A percentile compares a stretch with the other conserved stretches of the same genome.
Evolutionary conservation across 2,113 vertebrate species (phyloP).

Genomic region (Amphiprion percula): DNA sequence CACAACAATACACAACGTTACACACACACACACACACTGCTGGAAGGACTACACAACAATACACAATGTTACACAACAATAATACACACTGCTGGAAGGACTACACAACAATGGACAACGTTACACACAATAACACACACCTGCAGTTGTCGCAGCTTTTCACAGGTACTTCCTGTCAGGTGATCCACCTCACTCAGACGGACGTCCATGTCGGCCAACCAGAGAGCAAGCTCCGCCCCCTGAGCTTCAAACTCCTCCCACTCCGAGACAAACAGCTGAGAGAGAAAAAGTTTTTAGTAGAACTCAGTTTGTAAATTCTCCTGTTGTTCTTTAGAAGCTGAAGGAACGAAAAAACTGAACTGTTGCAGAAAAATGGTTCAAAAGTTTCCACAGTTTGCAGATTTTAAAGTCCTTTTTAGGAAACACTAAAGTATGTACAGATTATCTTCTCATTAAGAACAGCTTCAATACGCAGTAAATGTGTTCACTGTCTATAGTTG

Average conservation of each 20-base stretch:
- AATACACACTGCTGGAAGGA: neutral
- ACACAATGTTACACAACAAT: slow-evolving; percentile 10
- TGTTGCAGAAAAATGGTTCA: no score
- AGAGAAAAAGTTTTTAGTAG: neutral
- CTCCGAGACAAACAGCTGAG: slow-evolving; percentile 81
- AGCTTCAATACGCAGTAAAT: no score
- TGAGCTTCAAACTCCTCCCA: slow-evolving; percentile 85
- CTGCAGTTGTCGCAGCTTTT: slow-evolving; percentile 84
- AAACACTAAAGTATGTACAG: no score
- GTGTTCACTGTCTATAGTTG: no score
- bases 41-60: slow-evolving; percentile 79
- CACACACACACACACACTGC: slow-evolving; percentile 79
- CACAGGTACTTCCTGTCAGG: slow-evolving; percentile 74
- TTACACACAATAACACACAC: slow-evolving; percentile 60
- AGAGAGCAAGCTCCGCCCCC: slow-evolving; percentile 80
- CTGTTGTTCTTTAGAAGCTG: no score
- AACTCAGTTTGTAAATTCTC: no score
- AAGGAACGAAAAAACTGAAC: no score
- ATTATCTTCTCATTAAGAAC: no score
- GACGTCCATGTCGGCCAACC: slow-evolving; percentile 84
- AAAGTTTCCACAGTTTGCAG: no score
- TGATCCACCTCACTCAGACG: slow-evolving; percentile 82
- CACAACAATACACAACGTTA: neutral
- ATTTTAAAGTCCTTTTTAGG: no score
- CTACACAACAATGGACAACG: neutral